Conservation (phyloP, 2,888 invertebrate genomes). For the Leptura quadrifasciata region DNA sequence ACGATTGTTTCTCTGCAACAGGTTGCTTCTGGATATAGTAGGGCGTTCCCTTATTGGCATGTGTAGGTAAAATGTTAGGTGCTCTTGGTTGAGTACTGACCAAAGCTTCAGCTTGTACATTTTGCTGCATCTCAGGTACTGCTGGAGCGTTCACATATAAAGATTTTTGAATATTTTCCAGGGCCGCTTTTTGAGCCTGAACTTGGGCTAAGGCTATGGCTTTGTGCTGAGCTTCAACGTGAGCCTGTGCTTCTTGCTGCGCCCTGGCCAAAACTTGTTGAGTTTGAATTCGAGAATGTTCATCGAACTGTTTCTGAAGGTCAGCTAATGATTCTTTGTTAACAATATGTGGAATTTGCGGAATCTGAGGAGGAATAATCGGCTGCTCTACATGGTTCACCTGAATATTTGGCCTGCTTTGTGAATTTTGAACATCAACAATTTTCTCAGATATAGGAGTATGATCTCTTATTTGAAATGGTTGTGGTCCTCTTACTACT, state of each 20-base stretch:
- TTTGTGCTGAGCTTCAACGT: slow-evolving; percentile 65
- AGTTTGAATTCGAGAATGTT: slow-evolving; percentile 64
- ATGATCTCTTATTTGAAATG: slow-evolving; percentile 56
- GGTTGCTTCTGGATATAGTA: not conserved
- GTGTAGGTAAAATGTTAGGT: not conserved
- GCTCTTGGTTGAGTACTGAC: not conserved
- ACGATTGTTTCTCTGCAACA: not conserved
- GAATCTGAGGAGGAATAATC: slow-evolving; percentile 21
- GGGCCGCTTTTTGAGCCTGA: slow-evolving; percentile 59
- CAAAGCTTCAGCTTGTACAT: not conserved
- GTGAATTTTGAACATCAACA: slow-evolving; percentile 73
- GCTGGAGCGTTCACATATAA: slow-evolving; percentile 44
- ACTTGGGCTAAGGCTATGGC: slow-evolving; percentile 62
- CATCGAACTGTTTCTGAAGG: slow-evolving; percentile 67
- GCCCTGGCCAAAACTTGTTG: slow-evolving; percentile 64
- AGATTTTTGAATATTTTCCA: slow-evolving; percentile 50
- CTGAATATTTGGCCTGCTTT: slow-evolving; percentile 59
- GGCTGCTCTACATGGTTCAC: slow-evolving; percentile 42
- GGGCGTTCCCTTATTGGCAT: not conserved
- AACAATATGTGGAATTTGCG: slow-evolving; percentile 40
- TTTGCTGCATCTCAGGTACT: slow-evolving; percentile 37
- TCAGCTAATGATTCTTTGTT: slow-evolving; percentile 54
- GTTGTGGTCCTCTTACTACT: slow-evolving; percentile 41
- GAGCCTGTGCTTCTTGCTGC: slow-evolving; percentile 64
- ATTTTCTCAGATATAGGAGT: slow-evolving; percentile 75